These are phyloP conservation scores for Sabatieria punctata DNA, from an alignment of 2,888 invertebrate genomes.

Conservation along the genomic window DNA sequence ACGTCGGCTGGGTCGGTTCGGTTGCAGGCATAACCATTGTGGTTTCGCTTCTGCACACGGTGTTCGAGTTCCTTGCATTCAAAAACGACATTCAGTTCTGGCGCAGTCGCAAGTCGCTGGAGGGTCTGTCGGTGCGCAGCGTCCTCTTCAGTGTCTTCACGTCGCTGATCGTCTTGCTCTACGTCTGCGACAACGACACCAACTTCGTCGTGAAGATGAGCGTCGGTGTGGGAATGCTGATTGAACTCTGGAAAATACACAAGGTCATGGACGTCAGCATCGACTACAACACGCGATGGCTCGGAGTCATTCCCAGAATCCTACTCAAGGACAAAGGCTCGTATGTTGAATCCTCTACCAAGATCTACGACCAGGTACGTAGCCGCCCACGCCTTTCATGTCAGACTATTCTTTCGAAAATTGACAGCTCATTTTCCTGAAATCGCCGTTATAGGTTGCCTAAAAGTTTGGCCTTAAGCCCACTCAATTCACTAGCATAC, in stretches of 20 bases:
- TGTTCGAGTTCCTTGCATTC: slow-evolving; percentile 94
- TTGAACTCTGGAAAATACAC: slow-evolving; percentile 97
- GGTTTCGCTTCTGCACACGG: slow-evolving; percentile 82
- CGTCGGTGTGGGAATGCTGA: slow-evolving; percentile 78
- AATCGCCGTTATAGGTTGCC: no score
- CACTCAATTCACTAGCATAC: no score
- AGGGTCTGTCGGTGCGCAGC: slow-evolving; percentile 76
- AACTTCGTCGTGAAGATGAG: slow-evolving; percentile 83
- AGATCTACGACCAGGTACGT: slow-evolving; percentile 57
- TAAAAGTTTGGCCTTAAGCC: no score
- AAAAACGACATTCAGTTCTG: slow-evolving; percentile 99
- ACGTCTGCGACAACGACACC: slow-evolving; percentile 95
- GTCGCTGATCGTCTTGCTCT: slow-evolving; percentile 79
- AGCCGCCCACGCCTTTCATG: no score
- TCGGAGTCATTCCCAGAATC: slow-evolving; percentile 62
- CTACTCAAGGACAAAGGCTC: slow-evolving; percentile 82
- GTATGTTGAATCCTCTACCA: slow-evolving; percentile 82
- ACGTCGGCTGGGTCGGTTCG: no score
- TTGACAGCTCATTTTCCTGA: no score
- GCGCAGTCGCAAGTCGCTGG: slow-evolving; percentile 88
- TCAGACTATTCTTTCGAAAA: no score
- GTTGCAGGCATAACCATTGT: slow-evolving; percentile 53
- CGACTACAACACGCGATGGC: slow-evolving; percentile 29
- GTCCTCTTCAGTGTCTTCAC: slow-evolving; percentile 98
- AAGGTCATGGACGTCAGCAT: slow-evolving; percentile 47